These are phyloP conservation scores for Calliopum simillimum DNA, from an alignment of 2,888 invertebrate genomes.

Conservation along the genomic window DNA sequence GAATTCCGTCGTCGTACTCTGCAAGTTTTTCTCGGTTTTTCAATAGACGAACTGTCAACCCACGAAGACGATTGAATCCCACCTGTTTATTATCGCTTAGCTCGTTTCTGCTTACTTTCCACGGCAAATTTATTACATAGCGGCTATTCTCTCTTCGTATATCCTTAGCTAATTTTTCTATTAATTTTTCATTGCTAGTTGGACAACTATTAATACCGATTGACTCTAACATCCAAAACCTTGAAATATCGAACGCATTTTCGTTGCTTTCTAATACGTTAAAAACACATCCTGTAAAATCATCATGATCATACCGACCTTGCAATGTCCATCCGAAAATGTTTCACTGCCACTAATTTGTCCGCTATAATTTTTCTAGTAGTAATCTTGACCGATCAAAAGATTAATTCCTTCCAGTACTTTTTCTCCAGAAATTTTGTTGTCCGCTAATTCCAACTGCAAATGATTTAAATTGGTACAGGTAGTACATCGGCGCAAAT, in stretches of 20 bases:
- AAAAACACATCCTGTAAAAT: constrained; percentile 11
- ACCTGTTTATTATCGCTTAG: constrained; percentile 32
- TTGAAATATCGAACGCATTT: constrained; percentile 22
- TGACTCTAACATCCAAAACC: constrained; percentile 38
- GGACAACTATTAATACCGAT: constrained; percentile 33
- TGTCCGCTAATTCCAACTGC: constrained; percentile 34
- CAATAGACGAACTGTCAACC: constrained; percentile 26
- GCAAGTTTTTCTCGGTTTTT: constrained; percentile 27
- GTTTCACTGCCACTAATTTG: constrained; percentile 37
- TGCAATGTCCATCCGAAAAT: constrained; percentile 38
- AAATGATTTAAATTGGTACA: constrained; percentile 21
- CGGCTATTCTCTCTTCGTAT: constrained; percentile 31
- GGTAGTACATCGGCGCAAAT: constrained; percentile 39
- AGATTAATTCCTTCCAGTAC: constrained; percentile 35
- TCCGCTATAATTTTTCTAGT: constrained; percentile 38
- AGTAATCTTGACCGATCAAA: constrained; percentile 41
- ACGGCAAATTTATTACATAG: constrained; percentile 34
- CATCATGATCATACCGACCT: constrained; percentile 1
- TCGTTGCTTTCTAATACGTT: not conserved
- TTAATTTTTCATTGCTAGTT: constrained; percentile 14
- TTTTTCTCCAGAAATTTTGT: constrained; percentile 11
- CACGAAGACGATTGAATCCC: constrained; percentile 9
- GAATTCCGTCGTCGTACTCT: constrained; percentile 38
- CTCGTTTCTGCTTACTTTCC: constrained; percentile 13
- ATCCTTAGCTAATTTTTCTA: constrained; percentile 26